A percentile compares a stretch with the other conserved stretches of the same genome.
phyloP scores from a whole-genome alignment of 2,797 vertebrate species.

The Eidolon dupreanum region DNA sequence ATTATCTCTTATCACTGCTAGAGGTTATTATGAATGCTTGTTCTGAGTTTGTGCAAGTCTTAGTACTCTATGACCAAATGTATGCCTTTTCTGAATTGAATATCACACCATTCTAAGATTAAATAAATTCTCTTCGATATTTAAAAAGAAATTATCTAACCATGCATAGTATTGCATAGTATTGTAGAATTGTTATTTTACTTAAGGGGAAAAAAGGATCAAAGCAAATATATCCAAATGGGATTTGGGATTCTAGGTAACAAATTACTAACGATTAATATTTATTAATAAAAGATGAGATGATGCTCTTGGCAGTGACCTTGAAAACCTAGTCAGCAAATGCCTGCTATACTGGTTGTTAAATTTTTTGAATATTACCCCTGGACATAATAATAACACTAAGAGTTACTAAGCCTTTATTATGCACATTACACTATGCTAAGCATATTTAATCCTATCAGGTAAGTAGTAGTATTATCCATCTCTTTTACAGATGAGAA shows the following conservation, averaged over 20 bases:
- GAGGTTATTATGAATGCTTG: not conserved
- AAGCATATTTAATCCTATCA: not conserved
- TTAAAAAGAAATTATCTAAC: not conserved
- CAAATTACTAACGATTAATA: not conserved
- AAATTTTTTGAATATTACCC: not conserved
- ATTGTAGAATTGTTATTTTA: not conserved
- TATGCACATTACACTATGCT: not conserved
- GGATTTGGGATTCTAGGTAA: not conserved
- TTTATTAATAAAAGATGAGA: not conserved
- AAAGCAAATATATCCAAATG: not conserved
- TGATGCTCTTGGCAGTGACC: not conserved
- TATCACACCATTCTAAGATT: not conserved
- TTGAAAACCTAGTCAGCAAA: not conserved
- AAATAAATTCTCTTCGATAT: not conserved
- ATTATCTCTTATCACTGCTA: conserved; percentile 65
- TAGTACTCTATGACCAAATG: not conserved
- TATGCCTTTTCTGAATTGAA: not conserved
- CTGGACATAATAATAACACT: not conserved
- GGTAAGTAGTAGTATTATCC: not conserved
- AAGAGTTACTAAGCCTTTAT: not conserved
- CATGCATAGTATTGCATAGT: not conserved
- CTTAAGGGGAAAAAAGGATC: not conserved
- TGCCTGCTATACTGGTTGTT: not conserved
- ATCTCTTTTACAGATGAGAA: conserved; percentile 24
- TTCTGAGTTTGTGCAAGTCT: not conserved